Evolutionary conservation across 2,888 invertebrate species (phyloP).

Genomic region (Sinodicranocentrus sp.): DNA sequence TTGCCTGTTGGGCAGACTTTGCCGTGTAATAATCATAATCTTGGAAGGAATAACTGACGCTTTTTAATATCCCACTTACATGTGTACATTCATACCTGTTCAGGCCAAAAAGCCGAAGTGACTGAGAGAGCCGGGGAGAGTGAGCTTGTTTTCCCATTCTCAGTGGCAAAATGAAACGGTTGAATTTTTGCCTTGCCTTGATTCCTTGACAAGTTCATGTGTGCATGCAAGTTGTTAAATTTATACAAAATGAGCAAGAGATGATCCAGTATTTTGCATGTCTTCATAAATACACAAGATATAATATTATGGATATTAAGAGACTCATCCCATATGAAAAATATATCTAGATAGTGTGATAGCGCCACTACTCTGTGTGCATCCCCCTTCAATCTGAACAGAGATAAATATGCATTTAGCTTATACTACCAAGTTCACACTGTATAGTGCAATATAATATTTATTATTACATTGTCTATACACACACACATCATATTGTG

Average conservation of each 20-base stretch:
- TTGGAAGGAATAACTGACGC: conserved; percentile 60
- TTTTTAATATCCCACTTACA: conserved; percentile 56
- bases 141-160: conserved; percentile 17
- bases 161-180: conserved; percentile 42
- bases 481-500: neutral
- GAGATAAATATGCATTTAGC: conserved; percentile 8
- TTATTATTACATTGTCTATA: neutral
- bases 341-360: conserved; percentile 29
- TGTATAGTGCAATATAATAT: neutral
- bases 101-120: conserved; percentile 27
- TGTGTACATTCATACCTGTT: conserved; percentile 45
- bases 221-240: conserved; percentile 25
- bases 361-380: conserved; percentile 13
- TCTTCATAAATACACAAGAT: conserved; percentile 55
- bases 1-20: conserved; percentile 45
- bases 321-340: conserved; percentile 27
- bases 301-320: conserved; percentile 48
- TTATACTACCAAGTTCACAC: conserved; percentile 17
- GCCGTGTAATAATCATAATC: conserved; percentile 60
- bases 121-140: neutral
- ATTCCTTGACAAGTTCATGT: conserved; percentile 48
- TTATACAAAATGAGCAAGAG: conserved; percentile 42
- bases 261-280: conserved; percentile 64
- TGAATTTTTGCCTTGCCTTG: conserved; percentile 37
- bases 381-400: neutral